A percentile compares a stretch with the other conserved stretches of the same genome.
These are phyloP conservation scores for Tragelaphus imberbis DNA, from an alignment of 2,113 vertebrate species.

Conservation along the genomic window DNA sequence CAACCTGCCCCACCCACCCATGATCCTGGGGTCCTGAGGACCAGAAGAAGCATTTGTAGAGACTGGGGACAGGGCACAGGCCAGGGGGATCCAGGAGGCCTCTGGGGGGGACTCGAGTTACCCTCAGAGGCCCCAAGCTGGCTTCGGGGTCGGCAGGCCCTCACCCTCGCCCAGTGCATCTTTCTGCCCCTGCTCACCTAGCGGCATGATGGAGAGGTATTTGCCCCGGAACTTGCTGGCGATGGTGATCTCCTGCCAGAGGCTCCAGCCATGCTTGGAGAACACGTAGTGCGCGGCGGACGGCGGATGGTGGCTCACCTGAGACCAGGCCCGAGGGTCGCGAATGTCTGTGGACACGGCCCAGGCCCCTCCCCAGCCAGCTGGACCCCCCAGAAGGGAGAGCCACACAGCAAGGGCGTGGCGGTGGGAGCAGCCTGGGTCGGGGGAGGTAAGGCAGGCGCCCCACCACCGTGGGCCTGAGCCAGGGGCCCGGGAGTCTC, in stretches of 20 bases:
- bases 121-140: not conserved
- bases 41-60: not conserved
- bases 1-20: not conserved
- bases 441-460: not conserved
- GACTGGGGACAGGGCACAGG: not conserved
- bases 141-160: not conserved
- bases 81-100: not conserved
- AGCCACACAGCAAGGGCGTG: not conserved
- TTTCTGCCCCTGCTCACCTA: conserved; percentile 83
- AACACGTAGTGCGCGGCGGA: conserved; percentile 95
- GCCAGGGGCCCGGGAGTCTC: not conserved
- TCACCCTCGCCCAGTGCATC: not conserved
- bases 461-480: not conserved
- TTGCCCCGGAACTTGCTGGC: conserved; percentile 99
- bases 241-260: conserved; percentile 99
- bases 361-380: not conserved
- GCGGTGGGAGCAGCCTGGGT: not conserved
- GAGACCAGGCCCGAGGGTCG: not conserved
- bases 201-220: conserved; percentile 99
- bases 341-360: not conserved
- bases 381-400: not conserved
- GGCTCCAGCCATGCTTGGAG: conserved; percentile 92
- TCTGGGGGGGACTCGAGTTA: not conserved
- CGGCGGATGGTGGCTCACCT: conserved; percentile 98
- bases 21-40: not conserved